Evolutionary conservation across 2,888 invertebrate genomes (phyloP).

Genomic region (Ernsta delagoae): DNA sequence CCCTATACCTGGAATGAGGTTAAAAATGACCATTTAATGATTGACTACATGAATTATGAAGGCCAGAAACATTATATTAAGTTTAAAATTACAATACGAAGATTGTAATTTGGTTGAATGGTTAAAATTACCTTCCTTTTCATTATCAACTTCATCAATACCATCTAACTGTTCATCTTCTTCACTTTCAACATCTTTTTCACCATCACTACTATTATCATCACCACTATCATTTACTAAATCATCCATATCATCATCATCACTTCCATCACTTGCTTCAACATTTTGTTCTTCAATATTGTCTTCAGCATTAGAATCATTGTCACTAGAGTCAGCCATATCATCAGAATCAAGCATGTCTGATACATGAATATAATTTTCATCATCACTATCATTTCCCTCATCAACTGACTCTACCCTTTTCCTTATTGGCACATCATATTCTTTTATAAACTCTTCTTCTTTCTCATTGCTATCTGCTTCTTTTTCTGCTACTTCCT

Average conservation of each 20-base stretch:
- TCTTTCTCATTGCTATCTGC: constrained; percentile 47
- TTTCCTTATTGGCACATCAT: constrained; percentile 66
- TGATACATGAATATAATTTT: constrained; percentile 69
- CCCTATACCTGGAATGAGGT: constrained; percentile 72
- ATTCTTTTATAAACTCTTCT: constrained; percentile 67
- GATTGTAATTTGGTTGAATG: too few species aligned
- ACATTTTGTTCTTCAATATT: constrained; percentile 33
- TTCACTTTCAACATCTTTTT: constrained; percentile 43
- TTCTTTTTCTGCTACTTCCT: constrained; percentile 49
- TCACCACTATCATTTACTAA: constrained; percentile 41
- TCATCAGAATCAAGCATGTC: constrained; percentile 73
- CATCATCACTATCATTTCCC: constrained; percentile 68
- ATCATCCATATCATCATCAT: constrained; percentile 40
- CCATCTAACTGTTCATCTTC: constrained; percentile 45
- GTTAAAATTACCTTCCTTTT: constrained; percentile 49
- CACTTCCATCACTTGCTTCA: constrained; percentile 38
- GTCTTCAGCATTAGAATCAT: constrained; percentile 43
- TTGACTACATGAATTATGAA: not conserved
- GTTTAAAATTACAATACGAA: too few species aligned
- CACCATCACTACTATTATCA: constrained; percentile 40
- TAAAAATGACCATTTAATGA: not conserved
- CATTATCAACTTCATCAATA: constrained; percentile 48
- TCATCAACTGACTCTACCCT: constrained; percentile 60
- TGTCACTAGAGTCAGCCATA: constrained; percentile 57
- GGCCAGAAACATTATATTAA: too few species aligned